phyloP scores from a whole-genome alignment of 2,113 vertebrate species.

The Jacana jacana region DNA sequence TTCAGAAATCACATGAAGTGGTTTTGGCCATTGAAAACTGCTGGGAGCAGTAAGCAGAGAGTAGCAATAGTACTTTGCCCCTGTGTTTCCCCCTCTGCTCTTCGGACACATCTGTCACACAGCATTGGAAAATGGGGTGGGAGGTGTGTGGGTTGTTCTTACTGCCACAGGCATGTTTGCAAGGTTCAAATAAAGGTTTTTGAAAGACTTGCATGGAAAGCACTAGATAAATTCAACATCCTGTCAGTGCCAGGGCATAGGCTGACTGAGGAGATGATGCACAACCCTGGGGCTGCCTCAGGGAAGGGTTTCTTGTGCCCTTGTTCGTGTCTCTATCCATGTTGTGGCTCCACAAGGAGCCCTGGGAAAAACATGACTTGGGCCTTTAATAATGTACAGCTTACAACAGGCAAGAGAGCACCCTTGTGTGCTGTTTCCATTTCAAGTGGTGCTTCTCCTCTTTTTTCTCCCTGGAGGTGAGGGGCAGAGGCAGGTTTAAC shows the following conservation, averaged over 20 bases:
- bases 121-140: background rate
- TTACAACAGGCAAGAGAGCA: background rate
- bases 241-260: background rate
- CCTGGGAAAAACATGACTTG: background rate
- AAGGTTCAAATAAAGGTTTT: background rate
- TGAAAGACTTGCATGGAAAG: background rate
- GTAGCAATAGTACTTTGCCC: background rate
- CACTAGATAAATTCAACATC: background rate
- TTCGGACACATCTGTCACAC: rapidly evolving
- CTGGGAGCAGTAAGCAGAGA: background rate
- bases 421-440: background rate
- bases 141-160: background rate
- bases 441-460: background rate
- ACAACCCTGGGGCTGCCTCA: background rate
- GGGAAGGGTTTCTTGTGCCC: conserved; percentile 14
- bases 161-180: rapidly evolving
- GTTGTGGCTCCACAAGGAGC: background rate
- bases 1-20: background rate
- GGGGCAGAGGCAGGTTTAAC: background rate
- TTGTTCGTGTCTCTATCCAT: rapidly evolving
- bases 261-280: background rate
- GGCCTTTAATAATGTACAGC: conserved; percentile 19
- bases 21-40: background rate
- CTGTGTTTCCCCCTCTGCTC: background rate
- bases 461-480: background rate